Evolutionary conservation across 2,113 vertebrate species (phyloP), one percentile per base, ranked within the genome.

Genomic region (Dicaeum eximium): DNA sequence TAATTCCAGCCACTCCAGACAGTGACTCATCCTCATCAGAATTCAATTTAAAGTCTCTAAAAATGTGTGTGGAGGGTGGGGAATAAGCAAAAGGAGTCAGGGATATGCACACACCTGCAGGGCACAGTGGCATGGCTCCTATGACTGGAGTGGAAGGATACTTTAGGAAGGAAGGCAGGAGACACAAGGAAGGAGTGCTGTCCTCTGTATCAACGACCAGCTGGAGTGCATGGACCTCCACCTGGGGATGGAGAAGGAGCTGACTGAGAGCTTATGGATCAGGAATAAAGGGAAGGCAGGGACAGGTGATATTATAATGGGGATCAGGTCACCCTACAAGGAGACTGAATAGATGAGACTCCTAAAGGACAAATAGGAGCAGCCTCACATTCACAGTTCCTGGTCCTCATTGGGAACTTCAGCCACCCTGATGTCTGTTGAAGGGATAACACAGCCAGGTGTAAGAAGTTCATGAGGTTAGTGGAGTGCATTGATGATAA

Each of bases 61-160:
- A 44, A 57, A 54, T 35, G 13, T 9, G 6, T 8, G 19, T 16
- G 25, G 21, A 54, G 8, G 15, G 54, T 6, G 8, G 9, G 20
- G 21, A 82, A 40, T 54, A 82, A 61, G 47, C 17, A 69, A 48
- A 53, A 54, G 21, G 18, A 42, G 25, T 42, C 10, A 6, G 15
- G 11, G 10, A 47, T 0, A 0, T 42, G 40, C 12, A 20, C 12
- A 40, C 11, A 35, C 7, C 11, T 54, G 15, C 40, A 61, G 12
- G 45, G 21, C 30, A 27, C 8, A 24, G 12, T 47, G 30, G 14
- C 9, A 54, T 54, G 40, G 30, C n/a, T 69, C 10, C 11, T 16
- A 1, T 22, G 35, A 40, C 12, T 57, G 10, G 14, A 54, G 5
- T 7, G 14, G 9, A 74, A 67, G 20, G 20, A 22, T 40, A 35